Evolutionary conservation across 2,888 invertebrate species (phyloP), one percentile per base, ranked within the genome.

Genomic region (Proisotoma minuta): DNA sequence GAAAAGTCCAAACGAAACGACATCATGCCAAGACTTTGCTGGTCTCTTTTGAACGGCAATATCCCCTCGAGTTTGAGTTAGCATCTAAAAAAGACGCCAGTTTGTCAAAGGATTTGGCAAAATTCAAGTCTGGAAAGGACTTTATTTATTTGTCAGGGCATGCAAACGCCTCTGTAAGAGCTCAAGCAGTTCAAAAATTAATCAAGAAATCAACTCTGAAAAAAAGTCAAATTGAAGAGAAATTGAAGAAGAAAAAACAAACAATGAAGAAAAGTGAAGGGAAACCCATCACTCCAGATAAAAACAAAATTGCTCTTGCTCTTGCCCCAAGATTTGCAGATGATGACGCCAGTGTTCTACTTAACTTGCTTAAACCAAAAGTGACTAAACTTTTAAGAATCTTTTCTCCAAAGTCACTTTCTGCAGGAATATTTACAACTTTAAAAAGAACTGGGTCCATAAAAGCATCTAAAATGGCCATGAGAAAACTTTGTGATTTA

Each of bases 141-240:
- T 79, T 87, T 0, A 84, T 87, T 73, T 84, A 87, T 75, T 85
- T 86, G 69, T 77, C 92, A 0, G 87, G 89, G 73, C 89, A 93
- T 77, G 80, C 85, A 0, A 85, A 84, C 73, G 77, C 85, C 0
- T 78, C 82, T 51, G 80, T 88, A 57, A 82, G 93, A 68, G 78
- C 83, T 1, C 80, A 83, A 73, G 89, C 89, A 0, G 79, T 91
- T 0, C 80, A 84, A 69, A 83, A 83, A 67, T 78, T 92, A 10
- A 78, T 83, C 0, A 80, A 82, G 63, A 81, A 84, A 66, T 15
- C 34, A 20, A 57, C 27, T 1, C 10, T 23, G 10, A 22, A 15
- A 18, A 39, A n/a, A 10, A 3, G 8, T 26, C 18, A 18, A 26
- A 10, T 40, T 2, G 58, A 8, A 8, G n/a, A 20, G 4, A 39